Conservation (phyloP, 2,888 invertebrate species). For the Eurois occulta region DNA sequence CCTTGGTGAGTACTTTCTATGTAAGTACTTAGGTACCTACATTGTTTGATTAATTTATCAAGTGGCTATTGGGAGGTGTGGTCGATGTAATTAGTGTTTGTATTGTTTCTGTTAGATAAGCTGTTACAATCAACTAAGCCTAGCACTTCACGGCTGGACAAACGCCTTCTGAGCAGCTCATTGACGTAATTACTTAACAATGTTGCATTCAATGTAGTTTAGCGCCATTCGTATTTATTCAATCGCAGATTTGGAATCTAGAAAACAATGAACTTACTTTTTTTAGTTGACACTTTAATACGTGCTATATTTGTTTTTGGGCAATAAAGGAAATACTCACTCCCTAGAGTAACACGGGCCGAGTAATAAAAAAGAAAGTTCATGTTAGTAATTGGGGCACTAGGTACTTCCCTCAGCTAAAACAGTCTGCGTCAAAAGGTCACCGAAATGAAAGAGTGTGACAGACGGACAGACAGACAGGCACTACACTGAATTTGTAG, state of each 20-base stretch:
- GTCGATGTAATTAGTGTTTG: not conserved
- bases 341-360: not conserved
- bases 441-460: conserved; percentile 36
- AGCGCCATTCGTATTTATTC: not conserved
- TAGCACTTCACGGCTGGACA: not conserved
- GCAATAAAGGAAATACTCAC: conserved; percentile 26
- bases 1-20: conserved; percentile 19
- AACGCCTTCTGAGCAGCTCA: not conserved
- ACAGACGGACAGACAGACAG: conserved; percentile 27
- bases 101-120: conserved; percentile 1
- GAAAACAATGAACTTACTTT: not conserved
- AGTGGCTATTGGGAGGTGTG: not conserved
- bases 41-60: conserved; percentile 36
- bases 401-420: conserved; percentile 25
- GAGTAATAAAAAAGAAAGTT: conserved; percentile 27
- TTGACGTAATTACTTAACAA: not conserved
- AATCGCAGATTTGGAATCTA: not conserved
- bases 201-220: not conserved
- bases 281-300: conserved; percentile 7
- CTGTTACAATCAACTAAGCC: conserved; percentile 1
- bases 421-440: conserved; percentile 34
- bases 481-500: conserved; percentile 7
- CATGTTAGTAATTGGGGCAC: conserved; percentile 35
- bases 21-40: conserved; percentile 6
- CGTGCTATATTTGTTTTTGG: conserved; percentile 8